Evolutionary conservation across 1,140 invertebrate species (phyloP), one percentile per base, ranked within the genome.

Genomic region (Dendrolimus kikuchii): DNA sequence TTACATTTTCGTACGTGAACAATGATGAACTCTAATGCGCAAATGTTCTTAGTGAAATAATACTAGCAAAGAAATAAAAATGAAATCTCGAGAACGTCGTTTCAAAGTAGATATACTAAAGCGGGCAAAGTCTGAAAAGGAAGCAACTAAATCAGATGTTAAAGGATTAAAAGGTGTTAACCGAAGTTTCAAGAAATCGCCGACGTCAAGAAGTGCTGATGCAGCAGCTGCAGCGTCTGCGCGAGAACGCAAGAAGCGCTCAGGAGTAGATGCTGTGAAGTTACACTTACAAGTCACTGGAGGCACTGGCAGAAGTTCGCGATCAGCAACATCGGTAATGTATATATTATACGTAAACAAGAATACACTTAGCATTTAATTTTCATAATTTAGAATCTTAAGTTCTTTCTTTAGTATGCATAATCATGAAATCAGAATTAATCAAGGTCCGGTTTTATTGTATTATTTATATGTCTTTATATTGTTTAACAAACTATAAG

Each of bases 251-350:
- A 53, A 51, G 4, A 86, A 86, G 56, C 60, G 83, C 38, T 85
- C 83, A 0, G 83, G 83, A 4, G 53, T 84, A 40, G 81, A 82
- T 5, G 83, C 83, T n/a, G 83, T 86, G 5, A 84, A 83, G 44
- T 57, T 86, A 36, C 78, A 86, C 55, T 61, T 86, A 40, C 44
- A 82, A 51, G 57, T 60, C 38, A 83, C 81, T 4, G 81, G 81
- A 9, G 63, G 69, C 40, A 81, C 73, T 5, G 83, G 83, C 23
- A 72, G 83, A 49, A 70, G 74, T 6, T 86, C 83, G 6, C 69
- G 83, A 46, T 86, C 83, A 40, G 83, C 83, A 6, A 81, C 79
- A 47, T 51, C 83, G 63, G 83, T 86, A 78, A 71, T 23, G 40
- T 42, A 23, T 43, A 50, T 23, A 47, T 5, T 45, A 5, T 45